Conservation (phyloP, 1,140 invertebrate species). For the Megalopta genalis region DNA sequence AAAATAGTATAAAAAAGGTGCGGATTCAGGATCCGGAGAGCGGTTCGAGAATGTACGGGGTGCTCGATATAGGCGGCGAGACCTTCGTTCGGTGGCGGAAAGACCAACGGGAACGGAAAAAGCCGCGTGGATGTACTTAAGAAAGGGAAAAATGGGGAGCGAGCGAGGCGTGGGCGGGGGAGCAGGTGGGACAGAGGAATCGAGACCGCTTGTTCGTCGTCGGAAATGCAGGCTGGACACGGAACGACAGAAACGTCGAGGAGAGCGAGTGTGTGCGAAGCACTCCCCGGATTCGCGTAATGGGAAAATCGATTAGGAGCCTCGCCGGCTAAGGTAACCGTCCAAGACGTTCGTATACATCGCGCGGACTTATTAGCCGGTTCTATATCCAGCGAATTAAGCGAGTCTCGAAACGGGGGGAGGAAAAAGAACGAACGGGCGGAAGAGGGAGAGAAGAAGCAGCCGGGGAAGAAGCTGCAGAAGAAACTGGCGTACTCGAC, state of each 20-base stretch:
- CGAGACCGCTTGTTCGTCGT: slow-evolving; percentile 61
- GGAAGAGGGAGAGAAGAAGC: neutral
- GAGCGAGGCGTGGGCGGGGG: slow-evolving; percentile 4
- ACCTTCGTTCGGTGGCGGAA: too few species aligned
- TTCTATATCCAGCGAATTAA: slow-evolving; percentile 20
- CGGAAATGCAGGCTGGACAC: slow-evolving; percentile 67
- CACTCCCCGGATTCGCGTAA: slow-evolving; percentile 68
- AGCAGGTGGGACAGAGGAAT: slow-evolving; percentile 37
- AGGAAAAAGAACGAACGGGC: neutral
- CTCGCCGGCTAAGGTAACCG: slow-evolving; percentile 57
- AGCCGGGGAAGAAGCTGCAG: neutral
- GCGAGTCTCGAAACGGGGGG: neutral
- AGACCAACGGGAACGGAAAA: slow-evolving; percentile 1
- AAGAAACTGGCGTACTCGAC: neutral
- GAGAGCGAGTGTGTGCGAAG: slow-evolving; percentile 57
- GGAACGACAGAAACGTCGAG: slow-evolving; percentile 52
- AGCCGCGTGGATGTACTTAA: slow-evolving; percentile 13
- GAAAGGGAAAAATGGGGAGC: slow-evolving; percentile 1
- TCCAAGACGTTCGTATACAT: slow-evolving; percentile 52
- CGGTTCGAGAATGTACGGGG: too few species aligned
- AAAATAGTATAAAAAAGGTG: too few species aligned
- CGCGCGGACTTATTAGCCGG: slow-evolving; percentile 17
- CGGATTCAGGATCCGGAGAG: too few species aligned
- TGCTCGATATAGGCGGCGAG: too few species aligned
- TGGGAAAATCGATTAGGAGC: slow-evolving; percentile 72